A percentile compares a stretch with the other conserved stretches of the same genome.
Evolutionary conservation across 2,797 vertebrate species (phyloP).

Genomic region (Epinephelus coioides): DNA sequence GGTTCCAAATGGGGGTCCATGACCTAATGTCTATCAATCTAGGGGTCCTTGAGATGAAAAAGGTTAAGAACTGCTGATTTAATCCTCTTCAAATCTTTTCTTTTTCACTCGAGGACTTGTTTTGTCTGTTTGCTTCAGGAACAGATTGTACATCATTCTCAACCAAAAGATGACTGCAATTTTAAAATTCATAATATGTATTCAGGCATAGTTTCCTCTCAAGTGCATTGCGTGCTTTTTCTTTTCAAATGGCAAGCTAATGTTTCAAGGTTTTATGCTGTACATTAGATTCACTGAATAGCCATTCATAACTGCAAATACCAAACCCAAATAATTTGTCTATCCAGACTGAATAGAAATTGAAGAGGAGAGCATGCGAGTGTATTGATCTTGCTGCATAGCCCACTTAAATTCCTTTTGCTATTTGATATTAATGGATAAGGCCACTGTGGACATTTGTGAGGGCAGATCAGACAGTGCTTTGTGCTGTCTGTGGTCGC

Average conservation of each 20-base stretch:
- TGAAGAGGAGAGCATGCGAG: background rate
- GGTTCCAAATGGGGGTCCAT: no score
- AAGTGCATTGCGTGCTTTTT: background rate
- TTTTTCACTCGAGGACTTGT: background rate
- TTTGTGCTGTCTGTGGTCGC: background rate
- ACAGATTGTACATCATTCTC: background rate
- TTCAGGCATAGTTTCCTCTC: background rate
- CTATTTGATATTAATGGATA: background rate
- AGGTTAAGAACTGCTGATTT: no score
- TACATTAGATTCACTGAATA: background rate
- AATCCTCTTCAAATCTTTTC: no score
- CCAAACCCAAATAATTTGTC: background rate
- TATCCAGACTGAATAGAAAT: background rate
- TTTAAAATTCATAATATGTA: background rate
- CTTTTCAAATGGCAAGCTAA: background rate
- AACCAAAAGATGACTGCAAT: background rate
- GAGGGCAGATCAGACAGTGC: background rate
- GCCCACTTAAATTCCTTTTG: background rate
- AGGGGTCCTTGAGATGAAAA: no score
- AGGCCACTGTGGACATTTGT: background rate
- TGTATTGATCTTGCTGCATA: background rate
- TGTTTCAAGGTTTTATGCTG: background rate
- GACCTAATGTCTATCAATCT: no score
- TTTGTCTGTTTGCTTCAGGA: background rate
- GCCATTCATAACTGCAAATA: background rate